phyloP scores from a whole-genome alignment of 2,113 vertebrate species.

The Sylvia atricapilla region DNA sequence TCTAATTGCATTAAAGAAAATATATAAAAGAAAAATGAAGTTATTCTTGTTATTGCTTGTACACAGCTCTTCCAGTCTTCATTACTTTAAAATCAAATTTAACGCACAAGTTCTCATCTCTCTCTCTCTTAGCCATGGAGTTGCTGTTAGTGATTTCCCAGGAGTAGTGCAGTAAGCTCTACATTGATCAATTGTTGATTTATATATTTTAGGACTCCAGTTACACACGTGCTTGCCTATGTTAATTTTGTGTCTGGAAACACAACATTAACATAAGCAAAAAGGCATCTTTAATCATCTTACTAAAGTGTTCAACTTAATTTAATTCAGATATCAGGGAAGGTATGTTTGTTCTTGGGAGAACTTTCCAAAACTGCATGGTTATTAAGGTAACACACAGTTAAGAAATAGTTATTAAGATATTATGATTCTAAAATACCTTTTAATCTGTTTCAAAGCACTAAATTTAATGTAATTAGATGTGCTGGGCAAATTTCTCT shows the following conservation, averaged over 20 bases:
- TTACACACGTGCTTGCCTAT: constrained; percentile 13
- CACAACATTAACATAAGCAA: neutral
- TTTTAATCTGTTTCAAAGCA: neutral
- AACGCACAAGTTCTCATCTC: neutral
- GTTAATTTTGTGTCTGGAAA: constrained; percentile 21
- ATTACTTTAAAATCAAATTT: constrained; percentile 45
- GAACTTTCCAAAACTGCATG: neutral
- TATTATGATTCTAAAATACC: neutral
- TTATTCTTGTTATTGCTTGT: neutral
- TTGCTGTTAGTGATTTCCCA: constrained; percentile 30
- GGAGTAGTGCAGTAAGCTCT: neutral
- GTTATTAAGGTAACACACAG: neutral
- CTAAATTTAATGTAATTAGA: neutral
- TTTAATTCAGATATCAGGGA: neutral
- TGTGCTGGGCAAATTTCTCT: neutral
- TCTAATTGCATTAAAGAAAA: neutral
- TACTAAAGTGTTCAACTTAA: neutral
- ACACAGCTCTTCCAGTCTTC: constrained; percentile 15
- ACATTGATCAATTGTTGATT: constrained; percentile 23
- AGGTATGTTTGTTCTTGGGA: neutral
- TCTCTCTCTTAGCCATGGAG: neutral
- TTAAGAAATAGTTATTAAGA: neutral
- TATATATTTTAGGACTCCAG: constrained; percentile 26
- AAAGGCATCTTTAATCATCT: neutral
- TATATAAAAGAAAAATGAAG: neutral